phyloP scores from a whole-genome alignment of 2,888 invertebrate species.

The Hyposoter dolosus region DNA sequence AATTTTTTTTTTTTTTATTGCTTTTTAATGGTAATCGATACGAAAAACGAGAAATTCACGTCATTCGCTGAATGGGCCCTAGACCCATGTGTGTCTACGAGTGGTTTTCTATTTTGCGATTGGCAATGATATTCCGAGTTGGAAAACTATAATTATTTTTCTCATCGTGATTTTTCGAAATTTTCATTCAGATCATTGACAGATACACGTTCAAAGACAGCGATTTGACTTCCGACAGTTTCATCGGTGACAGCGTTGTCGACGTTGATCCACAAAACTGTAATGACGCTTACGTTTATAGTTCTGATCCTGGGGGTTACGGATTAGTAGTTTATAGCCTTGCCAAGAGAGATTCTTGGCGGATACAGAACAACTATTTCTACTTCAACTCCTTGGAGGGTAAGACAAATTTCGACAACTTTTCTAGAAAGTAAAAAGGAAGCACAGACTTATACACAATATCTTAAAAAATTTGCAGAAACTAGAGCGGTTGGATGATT shows the following conservation, averaged over 20 bases:
- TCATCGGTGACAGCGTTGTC: slow-evolving; percentile 92
- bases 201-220: slow-evolving; percentile 89
- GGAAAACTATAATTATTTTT: not conserved
- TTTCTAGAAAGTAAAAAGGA: no score
- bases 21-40: no score
- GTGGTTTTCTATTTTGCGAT: no score
- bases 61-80: no score
- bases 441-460: no score
- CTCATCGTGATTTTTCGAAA: not conserved
- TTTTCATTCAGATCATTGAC: slow-evolving; percentile 85
- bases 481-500: no score
- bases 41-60: no score
- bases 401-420: slow-evolving; percentile 60
- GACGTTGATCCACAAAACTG: slow-evolving; percentile 90
- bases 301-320: slow-evolving; percentile 91
- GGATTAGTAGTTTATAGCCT: slow-evolving; percentile 92
- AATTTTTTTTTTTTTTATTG: no score
- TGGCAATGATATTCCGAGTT: no score
- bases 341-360: slow-evolving; percentile 91
- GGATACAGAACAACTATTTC: slow-evolving; percentile 93
- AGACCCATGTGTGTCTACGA: no score
- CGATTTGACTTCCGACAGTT: slow-evolving; percentile 90
- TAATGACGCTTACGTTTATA: slow-evolving; percentile 91
- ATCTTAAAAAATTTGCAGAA: no score
- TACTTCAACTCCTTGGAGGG: slow-evolving; percentile 90